phyloP scores from a whole-genome alignment of 2,797 vertebrate genomes.

The Naso thynnoides region DNA sequence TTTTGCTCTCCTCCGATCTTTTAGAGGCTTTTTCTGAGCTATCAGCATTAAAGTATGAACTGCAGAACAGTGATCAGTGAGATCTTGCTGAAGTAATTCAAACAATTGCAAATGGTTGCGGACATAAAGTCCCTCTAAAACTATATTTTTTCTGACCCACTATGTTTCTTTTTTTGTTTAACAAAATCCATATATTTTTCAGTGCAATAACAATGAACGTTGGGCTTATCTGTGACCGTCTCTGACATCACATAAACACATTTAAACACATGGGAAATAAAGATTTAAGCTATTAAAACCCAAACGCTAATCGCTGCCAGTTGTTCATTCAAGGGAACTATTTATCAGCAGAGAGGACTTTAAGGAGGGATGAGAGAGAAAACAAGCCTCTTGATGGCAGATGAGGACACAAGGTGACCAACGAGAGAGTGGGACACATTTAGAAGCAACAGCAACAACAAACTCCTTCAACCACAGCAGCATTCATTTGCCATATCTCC shows the following conservation, averaged over 20 bases:
- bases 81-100: background rate
- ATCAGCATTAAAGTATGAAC: background rate
- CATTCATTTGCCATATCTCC: conserved; percentile 5
- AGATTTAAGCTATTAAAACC: conserved; percentile 44
- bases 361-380: conserved; percentile 6
- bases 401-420: conserved; percentile 44
- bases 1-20: background rate
- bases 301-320: conserved; percentile 36
- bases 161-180: no score
- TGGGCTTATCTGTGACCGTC: conserved; percentile 38
- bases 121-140: background rate
- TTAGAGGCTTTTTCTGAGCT: background rate
- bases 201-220: background rate
- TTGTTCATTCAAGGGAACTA: conserved; percentile 31
- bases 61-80: background rate
- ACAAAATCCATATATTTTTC: background rate
- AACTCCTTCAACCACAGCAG: background rate
- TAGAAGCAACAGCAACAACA: conserved; percentile 15
- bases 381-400: conserved; percentile 16
- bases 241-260: conserved; percentile 17
- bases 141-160: background rate
- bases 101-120: background rate
- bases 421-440: conserved; percentile 46
- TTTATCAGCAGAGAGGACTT: conserved; percentile 5
- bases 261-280: conserved; percentile 10